Base-by-base conservation (phyloP, 2,888 invertebrate genomes). In the Drosophila conformis region DNA sequence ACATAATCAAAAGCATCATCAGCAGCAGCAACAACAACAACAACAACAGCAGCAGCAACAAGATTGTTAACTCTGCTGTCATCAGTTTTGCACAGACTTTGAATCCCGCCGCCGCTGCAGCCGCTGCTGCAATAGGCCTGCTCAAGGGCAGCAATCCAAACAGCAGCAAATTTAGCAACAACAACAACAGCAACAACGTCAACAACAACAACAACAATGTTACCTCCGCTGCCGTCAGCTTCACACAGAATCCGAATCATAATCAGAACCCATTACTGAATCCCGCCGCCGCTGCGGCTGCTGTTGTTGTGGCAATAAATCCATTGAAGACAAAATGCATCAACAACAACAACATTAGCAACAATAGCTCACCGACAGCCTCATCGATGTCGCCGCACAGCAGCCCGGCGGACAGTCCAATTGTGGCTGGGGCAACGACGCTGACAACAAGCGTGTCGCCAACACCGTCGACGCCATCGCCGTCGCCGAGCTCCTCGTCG, bases 391-490 rank as follows among this genome's bases (percentile, higher is more conserved):
- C 63, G 35, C 82, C 73, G 49, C 83, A 82, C 46, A 69, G 63
- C 61, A 89, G 89, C 51, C 85, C 87, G 29, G 80, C 86, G 48
- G 78, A 78, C 76, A 78, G 90, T 84, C 89, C 90, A 74, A 83
- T 65, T 59, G 53, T 51, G 42, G 18, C 29, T 29, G 91, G 84
- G 13, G 85, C 83, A 53, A 85, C 91, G 57, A 85, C 91, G 57
- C 27, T 73, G 38, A 76, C 91, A 36, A 91, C 90, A 38, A 91
- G 92, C 61, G 91, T 91, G 52, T 93, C 93, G 31, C 92, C 93
- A 35, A 92, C 93, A 59, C 93, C 93, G 62, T 92, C 93, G 70
- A 92, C 92, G 29, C 92, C 93, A n/a, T 92, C 93, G 53, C 92
- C 93, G 58, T 93, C 93, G 70, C 92, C 93, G 64, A 92, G 92